These are phyloP conservation scores for Pampusana beccarii DNA, from an alignment of 2,113 vertebrate genomes.

Conservation along the genomic window DNA sequence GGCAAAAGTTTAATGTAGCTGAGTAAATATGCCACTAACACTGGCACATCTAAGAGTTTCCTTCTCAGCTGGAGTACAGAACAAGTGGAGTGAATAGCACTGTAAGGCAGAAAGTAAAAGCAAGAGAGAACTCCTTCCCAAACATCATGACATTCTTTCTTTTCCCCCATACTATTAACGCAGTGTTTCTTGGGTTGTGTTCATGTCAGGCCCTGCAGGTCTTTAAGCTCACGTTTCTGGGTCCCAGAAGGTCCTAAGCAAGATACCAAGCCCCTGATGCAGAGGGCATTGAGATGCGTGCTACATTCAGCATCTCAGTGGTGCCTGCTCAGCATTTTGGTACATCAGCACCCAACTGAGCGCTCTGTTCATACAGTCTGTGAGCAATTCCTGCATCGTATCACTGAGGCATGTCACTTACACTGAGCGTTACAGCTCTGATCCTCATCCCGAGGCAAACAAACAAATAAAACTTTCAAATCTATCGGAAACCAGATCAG, in stretches of 20 bases:
- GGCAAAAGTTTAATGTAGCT: background rate
- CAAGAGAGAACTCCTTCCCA: background rate
- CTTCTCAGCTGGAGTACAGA: background rate
- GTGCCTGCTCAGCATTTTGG: background rate
- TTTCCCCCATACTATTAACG: background rate
- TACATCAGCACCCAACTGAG: background rate
- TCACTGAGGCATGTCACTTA: background rate
- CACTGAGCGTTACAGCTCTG: background rate
- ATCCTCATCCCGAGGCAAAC: background rate
- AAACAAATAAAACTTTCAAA: background rate
- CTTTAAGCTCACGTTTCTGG: background rate
- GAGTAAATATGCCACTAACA: background rate
- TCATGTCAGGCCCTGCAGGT: background rate
- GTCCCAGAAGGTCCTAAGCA: background rate
- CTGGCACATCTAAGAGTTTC: background rate
- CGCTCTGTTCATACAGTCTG: background rate
- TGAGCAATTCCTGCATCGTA: background rate
- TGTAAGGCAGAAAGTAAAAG: background rate
- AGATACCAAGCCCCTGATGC: background rate
- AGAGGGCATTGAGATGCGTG: background rate
- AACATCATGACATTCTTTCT: background rate
- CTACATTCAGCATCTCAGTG: background rate
- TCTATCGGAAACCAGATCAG: background rate
- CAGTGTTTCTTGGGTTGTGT: background rate
- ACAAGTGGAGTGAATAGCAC: background rate